Evolutionary conservation across 92 coral and sea anemone genomes (phyloP).

Genomic region (Montipora capitata): DNA sequence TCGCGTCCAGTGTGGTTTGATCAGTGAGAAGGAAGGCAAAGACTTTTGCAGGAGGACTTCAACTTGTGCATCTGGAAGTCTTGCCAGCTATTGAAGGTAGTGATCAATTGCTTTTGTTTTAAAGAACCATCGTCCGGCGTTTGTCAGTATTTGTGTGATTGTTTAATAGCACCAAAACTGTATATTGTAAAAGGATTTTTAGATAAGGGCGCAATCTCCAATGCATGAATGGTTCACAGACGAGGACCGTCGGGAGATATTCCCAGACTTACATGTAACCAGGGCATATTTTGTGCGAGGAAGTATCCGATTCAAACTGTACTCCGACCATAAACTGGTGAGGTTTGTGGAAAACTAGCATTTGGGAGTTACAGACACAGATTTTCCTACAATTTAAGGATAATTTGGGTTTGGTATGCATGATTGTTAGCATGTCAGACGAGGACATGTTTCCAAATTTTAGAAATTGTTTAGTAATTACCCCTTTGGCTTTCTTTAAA

Average conservation of each 20-base stretch:
- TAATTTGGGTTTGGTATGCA: no score
- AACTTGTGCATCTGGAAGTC: background rate
- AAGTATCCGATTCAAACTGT: no score
- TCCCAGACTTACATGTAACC: no score
- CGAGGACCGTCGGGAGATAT: no score
- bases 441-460: background rate
- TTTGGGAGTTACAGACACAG: no score
- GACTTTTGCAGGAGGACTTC: background rate
- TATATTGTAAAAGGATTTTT: background rate
- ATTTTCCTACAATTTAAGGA: no score
- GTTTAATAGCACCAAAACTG: background rate
- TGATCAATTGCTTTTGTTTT: background rate
- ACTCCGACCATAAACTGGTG: no score
- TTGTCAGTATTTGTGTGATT: background rate
- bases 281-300: no score
- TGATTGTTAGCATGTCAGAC: no score
- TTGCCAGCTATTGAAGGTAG: background rate
- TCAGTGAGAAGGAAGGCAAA: background rate
- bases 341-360: no score
- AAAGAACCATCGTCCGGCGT: background rate
- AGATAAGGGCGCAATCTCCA: slow-evolving; percentile 7
- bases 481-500: no score
- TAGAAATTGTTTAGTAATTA: background rate
- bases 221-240: background rate
- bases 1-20: background rate